Evolutionary conservation across 1,140 invertebrate genomes (phyloP), one percentile per base, ranked within the genome.

Genomic region (Drosophila chauvacae): DNA sequence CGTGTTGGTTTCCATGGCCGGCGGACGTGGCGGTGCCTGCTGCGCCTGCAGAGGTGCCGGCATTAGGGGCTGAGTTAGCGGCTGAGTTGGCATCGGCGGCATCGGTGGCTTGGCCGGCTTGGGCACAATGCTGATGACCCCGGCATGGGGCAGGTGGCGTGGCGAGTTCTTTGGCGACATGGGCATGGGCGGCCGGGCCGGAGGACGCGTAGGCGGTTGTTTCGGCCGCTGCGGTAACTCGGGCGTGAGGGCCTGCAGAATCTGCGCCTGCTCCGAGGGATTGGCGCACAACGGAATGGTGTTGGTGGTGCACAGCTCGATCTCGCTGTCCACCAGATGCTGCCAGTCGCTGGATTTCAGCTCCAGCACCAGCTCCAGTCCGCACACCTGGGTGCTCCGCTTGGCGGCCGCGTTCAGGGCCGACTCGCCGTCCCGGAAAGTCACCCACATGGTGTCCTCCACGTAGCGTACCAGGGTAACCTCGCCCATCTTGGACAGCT

Each of bases 391-490:
- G 5, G 93, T 94, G 48, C 93, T 90, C 48, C 92, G 84, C 35
- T 94, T 93, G 56, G 93, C 93, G 4, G 93, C 94, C 9, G 97
- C 97, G 55, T 95, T 95, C 3, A 99, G 87, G 37, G 98, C 97
- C 70, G 95, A 95, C 81, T 96, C 95, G 0, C 97, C 97, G 85
- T 97, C 96, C 79, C 96, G 94, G 91, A 98, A 99, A 3, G 97
- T 98, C 11, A 98, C 95, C 95, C 97, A 97, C 93, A 99, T 96
- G 10, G 96, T 96, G 71, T 95, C 94, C 51, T 97, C 97, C n/a
- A 98, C 96, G 93, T 98, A 98, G 73, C 98, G 95, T 23, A 96
- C 96, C n/a, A 98, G 93, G 47, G 98, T 96, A 0, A 98, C 96
- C 92, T 98, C 97, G 20, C 92, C 92, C 80, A 93, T 91, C 65